Conservation (phyloP, 2,888 invertebrate species). For the Lumbricus terrestris region DNA sequence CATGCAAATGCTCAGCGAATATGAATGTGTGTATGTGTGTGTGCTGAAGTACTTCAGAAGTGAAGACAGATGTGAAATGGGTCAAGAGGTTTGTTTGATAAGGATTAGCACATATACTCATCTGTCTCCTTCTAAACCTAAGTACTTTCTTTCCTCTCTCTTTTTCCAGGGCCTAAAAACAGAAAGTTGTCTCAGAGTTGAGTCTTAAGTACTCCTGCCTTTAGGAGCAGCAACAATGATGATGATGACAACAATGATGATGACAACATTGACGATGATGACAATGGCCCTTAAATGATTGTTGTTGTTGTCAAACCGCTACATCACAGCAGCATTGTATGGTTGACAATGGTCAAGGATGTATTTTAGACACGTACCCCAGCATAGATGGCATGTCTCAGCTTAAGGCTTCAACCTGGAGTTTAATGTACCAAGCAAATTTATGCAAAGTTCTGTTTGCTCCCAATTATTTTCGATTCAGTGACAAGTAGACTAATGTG, state of each 20-base stretch:
- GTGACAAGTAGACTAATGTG: neutral
- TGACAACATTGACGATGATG: no score
- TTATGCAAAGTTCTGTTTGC: neutral
- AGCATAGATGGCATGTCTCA: neutral
- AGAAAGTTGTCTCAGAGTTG: neutral
- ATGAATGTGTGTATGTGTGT: neutral
- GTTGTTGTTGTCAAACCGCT: neutral
- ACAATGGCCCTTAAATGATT: neutral
- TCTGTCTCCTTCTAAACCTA: neutral
- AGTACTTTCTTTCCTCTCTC: neutral
- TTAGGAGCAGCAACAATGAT: neutral
- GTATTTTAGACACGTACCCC: neutral
- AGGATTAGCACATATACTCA: neutral
- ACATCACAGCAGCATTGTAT: neutral
- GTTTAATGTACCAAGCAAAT: neutral
- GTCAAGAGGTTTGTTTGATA: slow-evolving; percentile 3
- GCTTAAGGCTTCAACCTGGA: neutral
- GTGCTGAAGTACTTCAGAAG: neutral
- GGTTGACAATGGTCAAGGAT: neutral
- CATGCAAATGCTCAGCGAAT: neutral
- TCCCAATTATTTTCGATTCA: neutral
- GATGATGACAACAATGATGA: neutral
- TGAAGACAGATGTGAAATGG: neutral
- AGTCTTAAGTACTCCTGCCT: neutral
- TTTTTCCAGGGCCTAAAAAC: neutral